Evolutionary conservation across 92 coral and sea anemone genomes (phyloP).

Genomic region (Muricea muricata): DNA sequence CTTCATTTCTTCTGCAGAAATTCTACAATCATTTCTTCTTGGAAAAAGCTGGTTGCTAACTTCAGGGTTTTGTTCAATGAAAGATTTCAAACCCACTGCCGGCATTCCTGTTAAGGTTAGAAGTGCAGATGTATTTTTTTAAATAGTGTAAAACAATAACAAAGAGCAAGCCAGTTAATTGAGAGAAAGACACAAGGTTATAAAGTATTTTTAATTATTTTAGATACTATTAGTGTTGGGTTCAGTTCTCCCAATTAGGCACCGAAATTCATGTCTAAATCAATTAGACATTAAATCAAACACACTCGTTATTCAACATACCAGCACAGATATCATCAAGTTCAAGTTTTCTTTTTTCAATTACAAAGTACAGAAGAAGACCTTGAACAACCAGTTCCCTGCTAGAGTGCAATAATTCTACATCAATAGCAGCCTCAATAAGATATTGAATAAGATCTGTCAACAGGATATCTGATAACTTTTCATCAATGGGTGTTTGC

Average conservation of each 20-base stretch:
- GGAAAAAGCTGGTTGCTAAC: background rate
- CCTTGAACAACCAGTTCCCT: constrained; percentile 46
- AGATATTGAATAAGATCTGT: constrained; percentile 32
- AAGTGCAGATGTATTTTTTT: background rate
- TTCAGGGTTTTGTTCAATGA: background rate
- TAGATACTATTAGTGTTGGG: background rate
- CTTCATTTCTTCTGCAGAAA: background rate
- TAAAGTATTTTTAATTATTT: too few species aligned
- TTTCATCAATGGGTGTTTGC: constrained; percentile 18
- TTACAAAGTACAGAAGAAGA: constrained; percentile 52
- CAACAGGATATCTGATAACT: constrained; percentile 1
- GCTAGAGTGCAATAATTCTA: constrained; percentile 27
- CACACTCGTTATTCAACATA: constrained; percentile 5
- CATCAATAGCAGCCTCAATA: constrained; percentile 52
- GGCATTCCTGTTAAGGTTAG: background rate
- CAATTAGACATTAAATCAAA: background rate
- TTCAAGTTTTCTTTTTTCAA: constrained; percentile 56
- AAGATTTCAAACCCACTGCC: background rate
- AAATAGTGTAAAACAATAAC: background rate
- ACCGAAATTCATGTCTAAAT: background rate
- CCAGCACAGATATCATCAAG: constrained; percentile 61
- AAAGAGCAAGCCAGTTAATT: background rate
- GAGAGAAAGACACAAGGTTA: background rate
- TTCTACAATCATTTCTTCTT: background rate
- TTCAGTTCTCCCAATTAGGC: too few species aligned